Conservation (phyloP, 2,113 vertebrate species). For the Misgurnus mizolepis region DNA sequence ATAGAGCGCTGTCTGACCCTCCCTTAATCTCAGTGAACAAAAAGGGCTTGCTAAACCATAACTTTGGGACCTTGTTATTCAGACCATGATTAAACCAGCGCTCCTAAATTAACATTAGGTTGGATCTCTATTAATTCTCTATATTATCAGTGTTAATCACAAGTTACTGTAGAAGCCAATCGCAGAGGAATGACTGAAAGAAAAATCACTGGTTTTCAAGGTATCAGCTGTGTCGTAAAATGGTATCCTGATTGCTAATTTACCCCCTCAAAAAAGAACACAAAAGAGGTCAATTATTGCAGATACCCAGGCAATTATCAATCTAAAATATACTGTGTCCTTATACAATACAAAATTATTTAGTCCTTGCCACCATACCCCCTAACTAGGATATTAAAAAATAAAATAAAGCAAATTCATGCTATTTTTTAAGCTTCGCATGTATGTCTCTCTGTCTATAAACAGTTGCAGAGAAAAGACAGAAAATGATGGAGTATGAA, state of each 20-base stretch:
- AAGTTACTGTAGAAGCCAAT: conserved; percentile 57
- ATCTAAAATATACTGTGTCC: not conserved
- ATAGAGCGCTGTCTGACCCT: conserved; percentile 70
- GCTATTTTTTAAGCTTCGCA: not conserved
- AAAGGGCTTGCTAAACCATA: conserved; percentile 71
- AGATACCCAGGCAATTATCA: conserved; percentile 15
- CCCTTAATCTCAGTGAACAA: conserved; percentile 76
- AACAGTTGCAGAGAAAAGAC: not conserved
- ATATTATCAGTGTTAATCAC: conserved; percentile 64
- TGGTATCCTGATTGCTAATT: conserved; percentile 13
- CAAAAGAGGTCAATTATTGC: conserved; percentile 12
- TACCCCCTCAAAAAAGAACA: not conserved
- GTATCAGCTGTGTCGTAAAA: conserved; percentile 4
- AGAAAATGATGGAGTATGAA: not conserved
- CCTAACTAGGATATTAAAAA: not conserved
- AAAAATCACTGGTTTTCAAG: not conserved
- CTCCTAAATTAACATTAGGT: conserved; percentile 70
- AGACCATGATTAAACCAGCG: conserved; percentile 70
- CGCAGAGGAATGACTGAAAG: conserved; percentile 54
- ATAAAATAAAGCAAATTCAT: not conserved
- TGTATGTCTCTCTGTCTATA: too few relatives aligned
- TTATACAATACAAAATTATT: not conserved
- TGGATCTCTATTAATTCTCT: conserved; percentile 60
- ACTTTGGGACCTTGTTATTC: conserved; percentile 73
- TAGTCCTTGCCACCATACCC: not conserved